Evolutionary conservation across 2,113 vertebrate species (phyloP).

Genomic region (Tympanuchus pallidicinctus): DNA sequence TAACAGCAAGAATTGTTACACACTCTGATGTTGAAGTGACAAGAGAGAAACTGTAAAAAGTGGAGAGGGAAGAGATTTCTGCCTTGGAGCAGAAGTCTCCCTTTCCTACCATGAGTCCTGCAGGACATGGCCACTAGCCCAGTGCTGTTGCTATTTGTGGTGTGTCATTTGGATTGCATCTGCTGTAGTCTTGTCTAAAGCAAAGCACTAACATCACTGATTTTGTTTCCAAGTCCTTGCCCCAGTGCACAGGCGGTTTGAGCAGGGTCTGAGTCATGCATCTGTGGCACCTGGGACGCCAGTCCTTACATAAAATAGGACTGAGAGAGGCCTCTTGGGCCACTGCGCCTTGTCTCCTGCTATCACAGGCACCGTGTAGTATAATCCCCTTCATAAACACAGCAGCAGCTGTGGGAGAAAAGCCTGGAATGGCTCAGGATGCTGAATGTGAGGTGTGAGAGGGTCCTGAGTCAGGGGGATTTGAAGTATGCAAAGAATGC

Average conservation of each 20-base stretch:
- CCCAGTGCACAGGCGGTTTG: not conserved
- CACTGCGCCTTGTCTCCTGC: not conserved
- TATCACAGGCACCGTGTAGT: not conserved
- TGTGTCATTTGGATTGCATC: not conserved
- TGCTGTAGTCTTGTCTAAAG: not conserved
- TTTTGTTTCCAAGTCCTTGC: not conserved
- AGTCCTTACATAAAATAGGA: not conserved
- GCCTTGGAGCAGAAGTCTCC: not conserved
- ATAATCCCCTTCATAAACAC: conserved; percentile 58
- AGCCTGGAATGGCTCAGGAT: conserved; percentile 28
- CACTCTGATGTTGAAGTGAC: not conserved
- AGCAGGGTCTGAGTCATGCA: not conserved
- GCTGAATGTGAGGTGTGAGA: conserved; percentile 33
- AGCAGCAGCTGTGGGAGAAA: conserved; percentile 46
- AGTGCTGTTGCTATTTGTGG: not conserved
- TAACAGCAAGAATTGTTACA: not conserved
- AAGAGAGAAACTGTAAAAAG: not conserved
- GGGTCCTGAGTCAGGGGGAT: conserved; percentile 30
- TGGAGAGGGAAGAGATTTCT: not conserved
- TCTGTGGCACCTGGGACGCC: not conserved
- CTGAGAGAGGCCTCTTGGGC: not conserved
- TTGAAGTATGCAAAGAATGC: conserved; percentile 42
- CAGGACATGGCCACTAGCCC: not conserved
- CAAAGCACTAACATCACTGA: not conserved
- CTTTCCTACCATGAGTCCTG: not conserved